These are phyloP conservation scores for Drosophila nikananu DNA, from an alignment of 1,140 invertebrate genomes.

Conservation along the genomic window DNA sequence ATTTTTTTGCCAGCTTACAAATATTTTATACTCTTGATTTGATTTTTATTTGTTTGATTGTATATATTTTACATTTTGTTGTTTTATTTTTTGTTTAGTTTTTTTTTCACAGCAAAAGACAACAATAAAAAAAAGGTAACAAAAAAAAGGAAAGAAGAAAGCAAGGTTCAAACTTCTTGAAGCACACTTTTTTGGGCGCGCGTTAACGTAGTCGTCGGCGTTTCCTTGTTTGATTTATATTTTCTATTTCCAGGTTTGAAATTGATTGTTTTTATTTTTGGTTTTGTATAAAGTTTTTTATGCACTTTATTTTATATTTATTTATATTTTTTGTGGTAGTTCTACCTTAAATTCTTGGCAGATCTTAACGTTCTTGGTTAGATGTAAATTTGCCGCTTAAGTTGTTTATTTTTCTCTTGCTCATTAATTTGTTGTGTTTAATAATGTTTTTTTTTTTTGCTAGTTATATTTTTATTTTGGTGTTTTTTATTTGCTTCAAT, in stretches of 20 bases:
- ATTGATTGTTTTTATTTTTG: not conserved
- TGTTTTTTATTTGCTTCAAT: constrained; percentile 19
- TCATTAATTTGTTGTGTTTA: not conserved
- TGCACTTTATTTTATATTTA: not conserved
- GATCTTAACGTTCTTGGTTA: constrained; percentile 25
- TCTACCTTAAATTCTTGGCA: constrained; percentile 19
- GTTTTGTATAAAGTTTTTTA: not conserved
- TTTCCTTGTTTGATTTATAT: constrained; percentile 8
- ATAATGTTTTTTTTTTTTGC: constrained; percentile 5
- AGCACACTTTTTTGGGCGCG: constrained; percentile 41
- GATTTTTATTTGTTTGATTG: constrained; percentile 19
- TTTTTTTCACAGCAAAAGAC: constrained; percentile 22
- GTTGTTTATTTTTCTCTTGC: not conserved
- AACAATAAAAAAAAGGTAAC: constrained; percentile 42
- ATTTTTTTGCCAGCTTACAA: constrained; percentile 15
- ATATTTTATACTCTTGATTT: constrained; percentile 8
- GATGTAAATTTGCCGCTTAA: constrained; percentile 11
- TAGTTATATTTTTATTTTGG: constrained; percentile 14
- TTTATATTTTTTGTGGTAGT: not conserved
- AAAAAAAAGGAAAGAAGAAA: constrained; percentile 25
- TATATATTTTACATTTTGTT: constrained; percentile 10
- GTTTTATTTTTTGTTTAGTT: not conserved
- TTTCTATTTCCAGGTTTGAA: constrained; percentile 6
- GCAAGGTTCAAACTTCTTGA: constrained; percentile 17
- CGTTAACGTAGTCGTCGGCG: constrained; percentile 30